These are phyloP conservation scores for Recurvirostra avosetta DNA, from an alignment of 2,113 vertebrate genomes.

Conservation along the genomic window DNA sequence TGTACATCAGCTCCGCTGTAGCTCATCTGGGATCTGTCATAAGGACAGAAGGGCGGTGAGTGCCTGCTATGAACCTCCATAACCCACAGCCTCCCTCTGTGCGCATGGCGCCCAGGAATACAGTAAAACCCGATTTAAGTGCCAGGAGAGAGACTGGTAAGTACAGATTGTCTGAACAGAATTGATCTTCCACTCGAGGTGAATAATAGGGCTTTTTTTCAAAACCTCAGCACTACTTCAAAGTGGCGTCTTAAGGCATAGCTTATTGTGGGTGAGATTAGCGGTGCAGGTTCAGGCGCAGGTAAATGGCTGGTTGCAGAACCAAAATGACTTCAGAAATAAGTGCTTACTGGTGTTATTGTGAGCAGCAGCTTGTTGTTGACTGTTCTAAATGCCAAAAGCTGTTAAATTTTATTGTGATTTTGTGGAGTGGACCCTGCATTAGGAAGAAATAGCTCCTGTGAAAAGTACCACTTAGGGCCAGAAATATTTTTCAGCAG, in stretches of 20 bases:
- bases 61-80: background rate
- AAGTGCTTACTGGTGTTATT: constrained; percentile 30
- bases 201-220: background rate
- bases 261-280: constrained; percentile 35
- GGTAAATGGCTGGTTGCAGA: constrained; percentile 48
- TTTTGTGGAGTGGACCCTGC: constrained; percentile 25
- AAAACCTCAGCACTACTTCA: background rate
- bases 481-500: constrained; percentile 22
- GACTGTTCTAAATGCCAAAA: constrained; percentile 49
- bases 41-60: background rate
- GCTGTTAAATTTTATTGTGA: constrained; percentile 40
- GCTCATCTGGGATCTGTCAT: fast-evolving
- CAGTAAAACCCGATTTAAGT: background rate
- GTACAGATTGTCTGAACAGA: constrained; percentile 11
- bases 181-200: constrained; percentile 11
- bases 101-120: background rate
- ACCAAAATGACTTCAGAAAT: constrained; percentile 44
- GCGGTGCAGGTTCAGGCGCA: background rate
- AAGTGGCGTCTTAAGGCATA: background rate
- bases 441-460: constrained; percentile 49
- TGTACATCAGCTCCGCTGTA: background rate
- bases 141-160: constrained; percentile 19
- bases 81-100: background rate
- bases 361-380: constrained; percentile 25
- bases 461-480: constrained; percentile 35